phyloP scores from a whole-genome alignment of 2,888 invertebrate species.

The Therioaphis trifolii region DNA sequence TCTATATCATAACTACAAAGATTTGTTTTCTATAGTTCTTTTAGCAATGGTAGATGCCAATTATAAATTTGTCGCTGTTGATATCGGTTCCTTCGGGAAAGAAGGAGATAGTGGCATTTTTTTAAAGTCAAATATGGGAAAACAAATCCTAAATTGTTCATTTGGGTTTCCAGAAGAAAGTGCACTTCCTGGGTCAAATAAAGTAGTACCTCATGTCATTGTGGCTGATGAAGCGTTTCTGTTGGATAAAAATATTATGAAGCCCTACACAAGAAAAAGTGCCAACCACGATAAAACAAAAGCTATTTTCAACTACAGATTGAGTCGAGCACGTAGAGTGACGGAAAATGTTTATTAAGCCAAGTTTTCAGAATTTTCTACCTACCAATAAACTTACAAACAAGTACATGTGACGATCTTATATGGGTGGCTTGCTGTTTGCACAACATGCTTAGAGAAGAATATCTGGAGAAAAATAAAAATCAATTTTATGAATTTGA shows the following conservation, averaged over 20 bases:
- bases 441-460: conserved; percentile 50
- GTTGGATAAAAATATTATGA: conserved; percentile 23
- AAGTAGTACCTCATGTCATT: background rate
- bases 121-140: conserved; percentile 2
- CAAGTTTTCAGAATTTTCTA: too few species aligned
- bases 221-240: conserved; percentile 2
- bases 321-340: too few species aligned
- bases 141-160: background rate
- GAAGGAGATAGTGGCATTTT: conserved; percentile 22
- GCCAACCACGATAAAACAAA: conserved; percentile 49
- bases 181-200: too few species aligned
- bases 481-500: background rate
- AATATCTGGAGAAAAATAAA: background rate
- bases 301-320: too few species aligned
- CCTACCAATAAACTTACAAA: too few species aligned
- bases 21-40: too few species aligned
- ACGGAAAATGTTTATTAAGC: too few species aligned
- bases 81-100: background rate
- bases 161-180: background rate
- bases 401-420: too few species aligned
- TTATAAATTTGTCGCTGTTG: too few species aligned
- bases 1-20: too few species aligned
- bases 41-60: conserved; percentile 6
- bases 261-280: background rate
- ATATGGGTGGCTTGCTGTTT: too few species aligned